Evolutionary conservation across 2,797 vertebrate genomes (phyloP), one percentile per base, ranked within the genome.

Genomic region (Galaxias olidus): DNA sequence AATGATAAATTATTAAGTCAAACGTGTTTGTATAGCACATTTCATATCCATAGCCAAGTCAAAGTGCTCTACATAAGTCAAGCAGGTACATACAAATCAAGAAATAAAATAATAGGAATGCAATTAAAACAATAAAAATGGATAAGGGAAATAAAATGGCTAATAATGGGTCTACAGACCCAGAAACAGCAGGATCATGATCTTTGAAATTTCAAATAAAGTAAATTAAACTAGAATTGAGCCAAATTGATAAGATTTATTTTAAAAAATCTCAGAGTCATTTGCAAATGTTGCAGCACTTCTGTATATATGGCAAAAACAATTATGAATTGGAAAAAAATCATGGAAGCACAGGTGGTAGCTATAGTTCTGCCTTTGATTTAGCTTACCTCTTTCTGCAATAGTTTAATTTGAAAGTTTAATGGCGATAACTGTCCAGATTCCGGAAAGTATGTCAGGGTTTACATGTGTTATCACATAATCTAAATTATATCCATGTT

Each of bases 301-400:
- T 30, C 2, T 30, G 6, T 68, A 86, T 86, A 86, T 81, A 86
- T 74, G 81, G 73, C 71, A 76, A 74, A 70, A 72, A 77, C 66
- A 84, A n/a, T n/a, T 77, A 71, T 75, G 30, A 30, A 30, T 30
- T 68, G 79, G 78, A 79, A 86, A 78, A 62, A 69, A 65, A 76
- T 71, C 77, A 71, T 86, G 77, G 79, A 82, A 84, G 80, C 76
- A 80, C 87, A 91, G 87, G 87, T 90, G 86, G 83, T 56, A 84
- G 74, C 79, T 59, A 83, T 85, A 86, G 77, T 75, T 60, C 47
- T 60, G 43, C 59, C 41, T 44, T 50, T 73, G 72, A 67, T 82
- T 79, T 69, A 20, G 30, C 70, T 75, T 77, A 69, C 52, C 71
- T 65, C 55, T 57, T 54, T 53, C 5, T 47, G 63, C 73, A 66